Conservation (phyloP, 2,888 invertebrate genomes). For the Lepidochitona cinerea region DNA sequence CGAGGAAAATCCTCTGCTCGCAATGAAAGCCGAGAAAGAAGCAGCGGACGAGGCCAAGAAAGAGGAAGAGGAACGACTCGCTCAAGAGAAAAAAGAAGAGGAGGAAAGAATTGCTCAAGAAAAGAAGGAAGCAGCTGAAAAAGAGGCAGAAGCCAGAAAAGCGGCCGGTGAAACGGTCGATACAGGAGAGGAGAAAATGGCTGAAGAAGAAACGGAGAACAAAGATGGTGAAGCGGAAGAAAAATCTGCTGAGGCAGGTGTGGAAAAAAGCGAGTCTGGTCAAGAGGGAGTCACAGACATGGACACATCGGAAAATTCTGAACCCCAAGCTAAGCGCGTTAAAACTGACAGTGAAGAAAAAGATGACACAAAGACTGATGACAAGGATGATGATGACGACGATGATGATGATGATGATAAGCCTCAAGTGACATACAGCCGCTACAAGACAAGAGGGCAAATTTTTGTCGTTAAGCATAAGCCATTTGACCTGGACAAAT, state of each 20-base stretch:
- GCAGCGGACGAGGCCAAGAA: too few species aligned
- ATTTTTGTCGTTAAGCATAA: neutral
- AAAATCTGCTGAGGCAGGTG: neutral
- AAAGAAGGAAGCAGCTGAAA: too few species aligned
- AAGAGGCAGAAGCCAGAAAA: neutral
- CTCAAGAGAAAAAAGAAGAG: too few species aligned
- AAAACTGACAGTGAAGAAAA: neutral
- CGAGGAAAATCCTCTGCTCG: neutral
- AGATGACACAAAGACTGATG: neutral
- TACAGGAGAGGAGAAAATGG: too few species aligned
- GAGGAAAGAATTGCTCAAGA: too few species aligned
- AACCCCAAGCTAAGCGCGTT: neutral
- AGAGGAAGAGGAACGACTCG: too few species aligned
- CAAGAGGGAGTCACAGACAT: neutral
- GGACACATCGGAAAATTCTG: neutral
- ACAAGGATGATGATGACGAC: neutral
- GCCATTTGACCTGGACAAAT: conserved; percentile 42
- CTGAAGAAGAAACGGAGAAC: too few species aligned
- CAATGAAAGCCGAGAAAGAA: neutral
- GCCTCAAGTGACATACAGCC: neutral
- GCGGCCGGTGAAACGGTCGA: neutral
- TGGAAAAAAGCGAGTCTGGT: neutral
- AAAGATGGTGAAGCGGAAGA: neutral
- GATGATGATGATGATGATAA: too few species aligned
- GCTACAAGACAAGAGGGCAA: neutral